Evolutionary conservation across 2,888 invertebrate genomes (phyloP).

Genomic region (Ichneumoninae sp.): DNA sequence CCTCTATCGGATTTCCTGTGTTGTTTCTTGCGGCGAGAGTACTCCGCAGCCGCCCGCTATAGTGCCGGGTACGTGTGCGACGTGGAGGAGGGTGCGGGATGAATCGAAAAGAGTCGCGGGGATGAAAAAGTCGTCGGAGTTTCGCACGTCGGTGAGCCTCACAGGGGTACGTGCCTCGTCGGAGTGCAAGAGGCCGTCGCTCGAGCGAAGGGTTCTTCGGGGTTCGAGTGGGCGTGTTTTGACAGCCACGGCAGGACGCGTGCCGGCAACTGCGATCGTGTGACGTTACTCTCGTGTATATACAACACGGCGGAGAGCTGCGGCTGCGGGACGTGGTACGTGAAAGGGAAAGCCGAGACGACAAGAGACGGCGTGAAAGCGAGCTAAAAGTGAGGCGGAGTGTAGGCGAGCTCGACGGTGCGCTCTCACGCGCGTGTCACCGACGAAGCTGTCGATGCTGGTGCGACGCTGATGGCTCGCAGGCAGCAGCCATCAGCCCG

Average conservation of each 20-base stretch:
- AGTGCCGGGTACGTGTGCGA: background rate
- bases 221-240: conserved; percentile 70
- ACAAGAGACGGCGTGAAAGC: conserved; percentile 43
- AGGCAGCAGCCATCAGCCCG: conserved; percentile 48
- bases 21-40: conserved; percentile 22
- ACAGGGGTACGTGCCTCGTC: conserved; percentile 54
- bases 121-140: conserved; percentile 28
- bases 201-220: conserved; percentile 49
- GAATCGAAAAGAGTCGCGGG: conserved; percentile 34
- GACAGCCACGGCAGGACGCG: conserved; percentile 73
- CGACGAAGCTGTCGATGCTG: conserved; percentile 42
- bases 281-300: conserved; percentile 51
- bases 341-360: conserved; percentile 67
- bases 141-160: conserved; percentile 14
- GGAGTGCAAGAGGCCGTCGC: conserved; percentile 49
- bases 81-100: conserved; percentile 8
- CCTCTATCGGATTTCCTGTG: conserved; percentile 24
- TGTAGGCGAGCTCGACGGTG: background rate
- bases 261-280: conserved; percentile 72
- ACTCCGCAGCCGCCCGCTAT: conserved; percentile 1
- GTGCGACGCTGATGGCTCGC: conserved; percentile 57
- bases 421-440: background rate
- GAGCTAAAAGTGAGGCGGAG: conserved; percentile 51
- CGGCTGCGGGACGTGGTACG: conserved; percentile 51
- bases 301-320: conserved; percentile 40